A percentile compares a stretch with the other conserved stretches of the same genome.
Evolutionary conservation across 1,140 invertebrate species (phyloP).

Genomic region (Apis florea): DNA sequence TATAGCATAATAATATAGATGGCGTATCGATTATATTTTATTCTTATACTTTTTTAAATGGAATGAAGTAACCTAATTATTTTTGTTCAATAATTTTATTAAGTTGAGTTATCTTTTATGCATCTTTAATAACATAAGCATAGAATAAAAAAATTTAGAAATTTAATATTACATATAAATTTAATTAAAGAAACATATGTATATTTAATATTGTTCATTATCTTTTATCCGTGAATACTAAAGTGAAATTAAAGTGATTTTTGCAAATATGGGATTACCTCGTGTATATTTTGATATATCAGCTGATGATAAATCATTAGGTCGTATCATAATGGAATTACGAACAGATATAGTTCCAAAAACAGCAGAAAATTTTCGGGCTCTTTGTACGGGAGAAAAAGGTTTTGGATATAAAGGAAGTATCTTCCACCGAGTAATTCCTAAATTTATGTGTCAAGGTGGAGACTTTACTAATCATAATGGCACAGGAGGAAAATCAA

Average conservation of each 20-base stretch:
- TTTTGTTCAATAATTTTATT: not conserved
- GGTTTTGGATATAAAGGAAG: conserved; percentile 96
- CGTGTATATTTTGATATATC: conserved; percentile 89
- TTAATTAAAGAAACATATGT: not conserved
- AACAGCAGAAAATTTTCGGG: conserved; percentile 96
- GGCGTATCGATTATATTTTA: not conserved
- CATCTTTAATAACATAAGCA: not conserved
- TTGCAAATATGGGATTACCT: conserved; percentile 84
- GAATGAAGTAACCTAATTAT: not conserved
- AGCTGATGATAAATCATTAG: conserved; percentile 83
- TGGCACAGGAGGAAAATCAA: conserved; percentile 97
- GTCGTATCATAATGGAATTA: conserved; percentile 88
- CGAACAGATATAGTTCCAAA: conserved; percentile 93
- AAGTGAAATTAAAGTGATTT: not conserved
- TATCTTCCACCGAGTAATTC: conserved; percentile 97
- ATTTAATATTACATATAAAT: not conserved
- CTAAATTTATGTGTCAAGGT: conserved; percentile 99
- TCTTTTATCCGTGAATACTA: not conserved
- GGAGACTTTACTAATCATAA: conserved; percentile 98
- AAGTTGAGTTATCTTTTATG: not conserved
- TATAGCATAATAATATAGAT: not conserved
- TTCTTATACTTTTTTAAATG: not conserved
- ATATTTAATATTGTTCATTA: not conserved
- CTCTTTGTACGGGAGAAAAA: conserved; percentile 95
- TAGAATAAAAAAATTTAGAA: not conserved